Base-by-base conservation (phyloP, 2,113 vertebrate species). In the Terrapene triunguis region DNA sequence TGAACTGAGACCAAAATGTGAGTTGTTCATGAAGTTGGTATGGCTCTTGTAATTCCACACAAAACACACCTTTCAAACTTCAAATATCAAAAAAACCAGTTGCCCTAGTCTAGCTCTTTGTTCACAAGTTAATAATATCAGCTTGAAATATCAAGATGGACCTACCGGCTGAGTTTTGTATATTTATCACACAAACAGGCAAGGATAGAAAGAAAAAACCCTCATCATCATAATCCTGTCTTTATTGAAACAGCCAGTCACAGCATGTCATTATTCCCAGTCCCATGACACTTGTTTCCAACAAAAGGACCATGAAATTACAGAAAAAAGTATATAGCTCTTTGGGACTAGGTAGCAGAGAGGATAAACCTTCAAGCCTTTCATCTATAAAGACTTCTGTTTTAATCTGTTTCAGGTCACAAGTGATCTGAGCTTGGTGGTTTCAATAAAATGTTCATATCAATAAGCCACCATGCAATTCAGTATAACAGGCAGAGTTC, bases 221-320 rank as follows among this genome's bases (percentile, higher is more conserved):
- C 72, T 96, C 80, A 95, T 90, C 55, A 44, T 84, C 82, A 92
- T 96, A 96, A 97, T 97, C 95, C 90, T 53, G 35, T 48, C 95
- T 96, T 94, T 93, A 93, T 86, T 96, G 95, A 82, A 94, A 59
- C 5, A 87, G 88, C 85, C 92, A 82, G 50, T 11, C 94, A n/a
- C 90, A 97, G 96, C 87, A 92, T 42, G 90, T n/a, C 78, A 84
- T 94, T 95, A 92, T 85, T 93, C 93, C 62, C 78, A 80, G 85
- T 50, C 87, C 89, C 55, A 62, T n/a, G 82, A 93, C 38, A 65
- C 80, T 84, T 17, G 6, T 82, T 93, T 76, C 53, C 93, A 92
- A 96, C 94, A 94, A 96, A 96, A 95, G 92, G 35, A 88, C 95
- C 89, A 76, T 88, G 90, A 96, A 96, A 96, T 92, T 93, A 94